Conservation (phyloP, 2,113 vertebrate species). For the Dipodomys ordii region DNA sequence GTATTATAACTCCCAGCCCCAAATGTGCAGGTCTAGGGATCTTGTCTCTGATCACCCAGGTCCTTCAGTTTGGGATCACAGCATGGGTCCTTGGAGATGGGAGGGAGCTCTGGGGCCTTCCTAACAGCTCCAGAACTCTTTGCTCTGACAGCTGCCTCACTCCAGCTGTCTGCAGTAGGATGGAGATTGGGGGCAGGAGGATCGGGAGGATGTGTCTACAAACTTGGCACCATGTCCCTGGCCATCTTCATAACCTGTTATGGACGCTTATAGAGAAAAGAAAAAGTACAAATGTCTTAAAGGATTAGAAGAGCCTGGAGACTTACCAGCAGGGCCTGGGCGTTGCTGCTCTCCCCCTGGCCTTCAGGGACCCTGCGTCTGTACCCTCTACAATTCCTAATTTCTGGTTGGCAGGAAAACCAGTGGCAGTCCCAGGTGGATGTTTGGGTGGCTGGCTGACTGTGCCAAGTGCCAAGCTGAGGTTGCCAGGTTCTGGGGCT, state of each 20-base stretch:
- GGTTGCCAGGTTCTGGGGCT: slow-evolving; percentile 72
- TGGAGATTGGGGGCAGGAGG: not conserved
- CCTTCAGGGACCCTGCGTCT: slow-evolving; percentile 47
- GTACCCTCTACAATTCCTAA: slow-evolving; percentile 50
- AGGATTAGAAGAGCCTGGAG: slow-evolving; percentile 33
- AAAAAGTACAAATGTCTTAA: not conserved
- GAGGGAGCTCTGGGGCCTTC: not conserved
- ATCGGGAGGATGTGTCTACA: not conserved
- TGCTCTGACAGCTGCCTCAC: not conserved
- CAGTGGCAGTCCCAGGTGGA: slow-evolving; percentile 69
- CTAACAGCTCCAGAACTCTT: not conserved
- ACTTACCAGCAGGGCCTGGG: slow-evolving; percentile 9
- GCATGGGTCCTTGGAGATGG: not conserved
- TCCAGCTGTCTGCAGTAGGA: not conserved
- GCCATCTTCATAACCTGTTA: not conserved
- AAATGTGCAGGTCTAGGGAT: not conserved
- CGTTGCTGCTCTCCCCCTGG: not conserved
- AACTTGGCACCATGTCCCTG: not conserved
- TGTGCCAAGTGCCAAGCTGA: slow-evolving; percentile 62
- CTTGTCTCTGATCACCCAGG: not conserved
- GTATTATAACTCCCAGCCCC: not conserved
- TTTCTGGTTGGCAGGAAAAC: slow-evolving; percentile 72
- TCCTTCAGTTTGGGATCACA: not conserved
- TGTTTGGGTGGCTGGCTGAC: slow-evolving; percentile 62
- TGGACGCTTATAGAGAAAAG: not conserved